Base-by-base conservation (phyloP, 1,140 invertebrate genomes). In the Lucilia cuprina region DNA sequence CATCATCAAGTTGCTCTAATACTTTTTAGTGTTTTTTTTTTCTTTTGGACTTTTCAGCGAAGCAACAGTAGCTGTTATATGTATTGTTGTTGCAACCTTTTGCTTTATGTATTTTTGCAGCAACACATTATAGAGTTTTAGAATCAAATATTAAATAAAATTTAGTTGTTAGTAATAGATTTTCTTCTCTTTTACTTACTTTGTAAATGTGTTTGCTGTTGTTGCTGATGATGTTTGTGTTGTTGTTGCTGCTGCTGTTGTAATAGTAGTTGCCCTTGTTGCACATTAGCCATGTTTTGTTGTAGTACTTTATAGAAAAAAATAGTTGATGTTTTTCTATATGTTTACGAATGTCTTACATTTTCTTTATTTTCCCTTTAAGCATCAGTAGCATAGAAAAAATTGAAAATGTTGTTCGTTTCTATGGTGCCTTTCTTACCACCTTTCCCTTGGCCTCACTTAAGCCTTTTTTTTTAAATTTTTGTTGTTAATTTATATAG, bases 211-310 rank as follows among this genome's bases (percentile, higher is more conserved):
- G 41, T 13, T 80, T 80, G 77, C 5, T 25, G 77, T 21, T 49
- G 77, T 80, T 80, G 47, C 19, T 80, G 41, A 25, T 55, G 50
- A 12, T 41, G 74, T 17, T 35, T 9, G 30, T 75, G 25, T 5
- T 77, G 74, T 10, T 77, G 13, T 2, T 80, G 77, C n/a, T 78
- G 75, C 17, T 78, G 75, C 47, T 78, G 75, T 17, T 12, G n/a
- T 50, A 21, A 17, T 80, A 21, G 7, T 21, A 10, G 77, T 49
- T 80, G 77, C 41, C 77, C 77, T 80, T 80, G 77, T 80, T 80
- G 77, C 77, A 80, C 77, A 80, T 80, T 50, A 80, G 41, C 77
- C 77, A 80, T 80, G 77, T 80, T 80, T 80, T 80, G 41, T 41
- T 47, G 14, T 60, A n/a, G 14, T 14, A n/a, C n/a, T 60, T 60